Evolutionary conservation across 2,888 invertebrate species (phyloP).

Genomic region (Myopa testacea): DNA sequence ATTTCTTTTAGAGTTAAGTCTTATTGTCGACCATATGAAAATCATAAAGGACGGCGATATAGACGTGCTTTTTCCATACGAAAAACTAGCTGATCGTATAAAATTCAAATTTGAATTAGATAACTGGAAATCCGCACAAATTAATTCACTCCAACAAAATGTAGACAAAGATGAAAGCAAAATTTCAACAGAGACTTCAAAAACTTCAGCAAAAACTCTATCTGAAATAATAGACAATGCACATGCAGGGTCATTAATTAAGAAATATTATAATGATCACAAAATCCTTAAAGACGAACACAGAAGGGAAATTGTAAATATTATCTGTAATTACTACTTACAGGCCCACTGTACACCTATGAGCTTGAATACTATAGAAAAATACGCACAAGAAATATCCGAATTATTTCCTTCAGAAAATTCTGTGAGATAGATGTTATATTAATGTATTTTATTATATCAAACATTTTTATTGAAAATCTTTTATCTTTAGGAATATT

Average conservation of each 20-base stretch:
- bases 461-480: background rate
- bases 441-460: background rate
- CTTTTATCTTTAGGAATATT: constrained; percentile 6
- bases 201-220: no score
- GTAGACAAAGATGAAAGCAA: no score
- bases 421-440: constrained; percentile 9
- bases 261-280: constrained; percentile 5
- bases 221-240: constrained; percentile 11
- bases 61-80: no score
- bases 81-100: no score
- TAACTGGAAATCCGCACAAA: no score
- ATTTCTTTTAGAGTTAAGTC: no score
- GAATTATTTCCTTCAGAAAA: constrained; percentile 15
- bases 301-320: constrained; percentile 6
- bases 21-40: no score
- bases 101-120: no score
- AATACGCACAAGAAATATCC: constrained; percentile 10
- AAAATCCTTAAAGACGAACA: background rate
- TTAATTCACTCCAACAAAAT: no score
- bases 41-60: no score
- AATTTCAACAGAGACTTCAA: no score
- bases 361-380: background rate
- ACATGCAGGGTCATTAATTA: constrained; percentile 8
- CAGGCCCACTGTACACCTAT: constrained; percentile 7
- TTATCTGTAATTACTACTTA: constrained; percentile 9